Conservation (phyloP, 2,797 vertebrate genomes). For the Margarornis squamiger region DNA sequence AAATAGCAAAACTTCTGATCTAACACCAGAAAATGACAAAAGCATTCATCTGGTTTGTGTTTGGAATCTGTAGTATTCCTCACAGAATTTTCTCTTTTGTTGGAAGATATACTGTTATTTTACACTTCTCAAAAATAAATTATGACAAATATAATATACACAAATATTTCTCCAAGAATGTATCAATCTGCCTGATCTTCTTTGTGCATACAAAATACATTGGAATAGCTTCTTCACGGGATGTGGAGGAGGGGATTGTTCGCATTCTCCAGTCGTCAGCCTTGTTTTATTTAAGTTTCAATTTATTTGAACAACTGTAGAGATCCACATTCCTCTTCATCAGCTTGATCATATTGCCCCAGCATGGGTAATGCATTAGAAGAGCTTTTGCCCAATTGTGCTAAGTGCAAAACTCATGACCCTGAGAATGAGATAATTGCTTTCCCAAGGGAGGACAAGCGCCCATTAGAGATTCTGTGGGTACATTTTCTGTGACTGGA, state of each 20-base stretch:
- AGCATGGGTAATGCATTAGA: neutral
- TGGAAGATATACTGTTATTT: neutral
- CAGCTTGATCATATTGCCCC: neutral
- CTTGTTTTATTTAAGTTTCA: neutral
- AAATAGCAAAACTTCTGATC: constrained; percentile 31
- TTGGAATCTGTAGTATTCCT: neutral
- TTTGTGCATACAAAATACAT: neutral
- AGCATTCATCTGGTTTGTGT: neutral
- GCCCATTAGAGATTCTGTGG: neutral
- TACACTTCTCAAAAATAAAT: constrained; percentile 17
- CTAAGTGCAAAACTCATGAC: neutral
- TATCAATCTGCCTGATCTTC: neutral
- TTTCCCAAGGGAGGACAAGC: neutral
- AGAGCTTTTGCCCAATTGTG: neutral
- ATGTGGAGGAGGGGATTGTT: neutral
- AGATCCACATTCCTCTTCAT: neutral
- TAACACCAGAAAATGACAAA: constrained; percentile 25
- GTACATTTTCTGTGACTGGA: neutral
- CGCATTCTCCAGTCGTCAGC: neutral
- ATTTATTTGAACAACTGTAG: neutral
- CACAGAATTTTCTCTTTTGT: neutral
- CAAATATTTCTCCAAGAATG: neutral
- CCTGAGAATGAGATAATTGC: neutral
- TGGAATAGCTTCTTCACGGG: neutral
- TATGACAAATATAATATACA: neutral